Evolutionary conservation across 2,797 vertebrate species (phyloP).

Genomic region (Pseudomugil tenellus): DNA sequence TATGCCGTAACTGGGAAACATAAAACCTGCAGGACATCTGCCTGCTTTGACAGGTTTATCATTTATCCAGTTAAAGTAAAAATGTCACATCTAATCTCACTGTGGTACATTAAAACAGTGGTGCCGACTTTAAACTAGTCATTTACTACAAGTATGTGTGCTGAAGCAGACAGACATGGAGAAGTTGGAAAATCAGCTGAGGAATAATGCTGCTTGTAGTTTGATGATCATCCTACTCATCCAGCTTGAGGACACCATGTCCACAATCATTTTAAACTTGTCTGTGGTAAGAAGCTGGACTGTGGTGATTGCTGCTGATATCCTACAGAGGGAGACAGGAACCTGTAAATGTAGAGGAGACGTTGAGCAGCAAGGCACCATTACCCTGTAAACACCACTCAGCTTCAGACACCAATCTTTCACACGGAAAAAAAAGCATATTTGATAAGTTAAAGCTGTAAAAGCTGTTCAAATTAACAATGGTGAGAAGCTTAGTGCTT

Average conservation of each 20-base stretch:
- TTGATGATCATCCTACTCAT: neutral
- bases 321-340: constrained; percentile 75
- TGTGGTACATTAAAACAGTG: neutral
- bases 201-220: neutral
- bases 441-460: too few species aligned
- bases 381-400: too few species aligned
- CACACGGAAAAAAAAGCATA: too few species aligned
- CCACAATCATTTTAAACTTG: constrained; percentile 10
- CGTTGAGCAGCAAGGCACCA: too few species aligned
- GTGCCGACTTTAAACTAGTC: too few species aligned
- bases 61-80: neutral
- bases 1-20: too few species aligned
- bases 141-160: too few species aligned
- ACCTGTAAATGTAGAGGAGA: constrained; percentile 3
- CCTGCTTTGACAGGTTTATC: neutral
- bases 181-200: neutral
- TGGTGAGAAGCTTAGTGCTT: too few species aligned
- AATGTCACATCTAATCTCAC: neutral
- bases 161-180: too few species aligned
- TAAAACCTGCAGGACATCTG: too few species aligned
- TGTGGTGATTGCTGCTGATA: neutral
- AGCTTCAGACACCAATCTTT: too few species aligned
- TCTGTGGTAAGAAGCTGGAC: neutral
- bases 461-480: too few species aligned
- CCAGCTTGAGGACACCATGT: neutral